These are phyloP conservation scores for Eilema griseolum DNA, from an alignment of 2,888 invertebrate genomes.

Conservation along the genomic window DNA sequence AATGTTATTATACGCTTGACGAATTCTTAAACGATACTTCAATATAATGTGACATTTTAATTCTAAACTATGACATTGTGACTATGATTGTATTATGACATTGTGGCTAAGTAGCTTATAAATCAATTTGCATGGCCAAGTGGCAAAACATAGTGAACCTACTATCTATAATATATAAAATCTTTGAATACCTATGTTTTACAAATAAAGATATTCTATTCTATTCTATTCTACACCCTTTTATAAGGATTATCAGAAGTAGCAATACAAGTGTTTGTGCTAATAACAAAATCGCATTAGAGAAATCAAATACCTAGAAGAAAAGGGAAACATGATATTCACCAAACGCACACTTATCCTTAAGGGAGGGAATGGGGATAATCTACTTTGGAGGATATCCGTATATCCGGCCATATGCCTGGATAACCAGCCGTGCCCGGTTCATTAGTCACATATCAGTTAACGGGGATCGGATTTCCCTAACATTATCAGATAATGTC, in stretches of 20 bases:
- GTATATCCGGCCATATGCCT: conserved; percentile 52
- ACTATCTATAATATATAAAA: no score
- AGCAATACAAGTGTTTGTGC: background rate
- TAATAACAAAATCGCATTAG: conserved; percentile 44
- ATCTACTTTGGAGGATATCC: conserved; percentile 54
- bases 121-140: no score
- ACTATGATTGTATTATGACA: no score
- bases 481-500: conserved; percentile 60
- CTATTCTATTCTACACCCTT: no score
- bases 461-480: conserved; percentile 66
- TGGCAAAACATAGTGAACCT: no score
- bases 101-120: no score
- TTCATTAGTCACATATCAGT: conserved; percentile 77
- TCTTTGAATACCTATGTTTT: no score
- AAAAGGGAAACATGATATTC: conserved; percentile 59
- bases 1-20: no score
- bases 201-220: no score
- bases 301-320: conserved; percentile 44
- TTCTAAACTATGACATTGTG: no score
- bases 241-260: conserved; percentile 1
- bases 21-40: no score
- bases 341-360: conserved; percentile 52
- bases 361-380: conserved; percentile 41
- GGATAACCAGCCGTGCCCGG: conserved; percentile 57
- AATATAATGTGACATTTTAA: no score